Conservation (phyloP, 1,140 invertebrate genomes). For the Rhopalosiphum padi region DNA sequence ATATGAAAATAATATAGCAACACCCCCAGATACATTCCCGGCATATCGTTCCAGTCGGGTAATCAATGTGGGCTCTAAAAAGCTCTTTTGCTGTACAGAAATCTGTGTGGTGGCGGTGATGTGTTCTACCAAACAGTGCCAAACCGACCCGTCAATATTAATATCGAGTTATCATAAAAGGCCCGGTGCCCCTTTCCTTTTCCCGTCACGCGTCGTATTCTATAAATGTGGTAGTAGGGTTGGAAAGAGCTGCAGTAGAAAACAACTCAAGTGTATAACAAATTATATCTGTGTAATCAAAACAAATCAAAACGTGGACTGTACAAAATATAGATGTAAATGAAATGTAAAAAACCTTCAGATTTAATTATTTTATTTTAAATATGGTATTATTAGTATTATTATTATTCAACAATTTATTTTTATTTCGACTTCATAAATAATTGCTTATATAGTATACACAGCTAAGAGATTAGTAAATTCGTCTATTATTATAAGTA, state of each 20-base stretch:
- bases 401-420: background rate
- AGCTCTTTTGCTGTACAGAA: conserved; percentile 17
- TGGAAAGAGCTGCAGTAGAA: background rate
- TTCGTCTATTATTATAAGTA: background rate
- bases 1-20: conserved; percentile 56
- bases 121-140: conserved; percentile 10
- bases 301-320: background rate
- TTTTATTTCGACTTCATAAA: background rate
- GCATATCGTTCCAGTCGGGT: conserved; percentile 50
- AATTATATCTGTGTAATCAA: background rate
- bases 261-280: conserved; percentile 6
- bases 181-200: background rate
- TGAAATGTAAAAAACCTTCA: background rate
- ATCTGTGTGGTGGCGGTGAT: background rate
- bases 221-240: background rate
- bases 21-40: conserved; percentile 23
- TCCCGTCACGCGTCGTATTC: background rate
- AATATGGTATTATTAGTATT: no score
- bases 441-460: background rate
- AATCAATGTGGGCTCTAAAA: conserved; percentile 24
- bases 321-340: background rate
- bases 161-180: conserved; percentile 35
- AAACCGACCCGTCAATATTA: conserved; percentile 46
- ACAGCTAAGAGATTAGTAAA: background rate
- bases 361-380: no score